A percentile compares a stretch with the other conserved stretches of the same genome.
Conservation (phyloP, 2,797 vertebrate genomes). For the Otus scops region DNA sequence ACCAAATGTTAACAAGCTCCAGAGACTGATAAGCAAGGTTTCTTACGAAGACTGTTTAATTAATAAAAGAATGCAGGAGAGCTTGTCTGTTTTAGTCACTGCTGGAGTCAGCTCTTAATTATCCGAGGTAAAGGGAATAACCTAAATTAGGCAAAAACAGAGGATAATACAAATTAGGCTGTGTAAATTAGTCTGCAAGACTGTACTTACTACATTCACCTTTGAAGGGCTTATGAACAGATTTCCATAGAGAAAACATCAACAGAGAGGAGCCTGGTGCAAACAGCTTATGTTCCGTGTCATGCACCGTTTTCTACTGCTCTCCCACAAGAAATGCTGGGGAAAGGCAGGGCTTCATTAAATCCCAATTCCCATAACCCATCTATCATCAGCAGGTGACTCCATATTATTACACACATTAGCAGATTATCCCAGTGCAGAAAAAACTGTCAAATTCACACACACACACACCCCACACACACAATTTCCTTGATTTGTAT, state of each 20-base stretch:
- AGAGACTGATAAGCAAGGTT: constrained; percentile 36
- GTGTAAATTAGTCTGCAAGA: constrained; percentile 20
- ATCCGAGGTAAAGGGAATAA: constrained; percentile 21
- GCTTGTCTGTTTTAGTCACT: constrained; percentile 33
- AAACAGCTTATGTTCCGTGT: not conserved
- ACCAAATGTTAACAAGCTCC: not conserved
- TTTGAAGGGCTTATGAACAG: constrained; percentile 13
- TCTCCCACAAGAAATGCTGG: constrained; percentile 28
- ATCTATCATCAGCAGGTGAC: not conserved
- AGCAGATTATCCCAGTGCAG: constrained; percentile 4
- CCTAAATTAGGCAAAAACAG: constrained; percentile 32
- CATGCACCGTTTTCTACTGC: not conserved
- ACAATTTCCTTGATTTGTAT: not conserved
- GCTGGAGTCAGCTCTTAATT: constrained; percentile 49
- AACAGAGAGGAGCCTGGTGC: not conserved
- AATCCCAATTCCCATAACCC: not conserved
- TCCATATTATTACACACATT: not conserved
- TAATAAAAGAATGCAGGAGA: constrained; percentile 34
- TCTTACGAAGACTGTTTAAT: constrained; percentile 39
- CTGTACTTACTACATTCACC: not conserved
- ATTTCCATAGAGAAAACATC: not conserved
- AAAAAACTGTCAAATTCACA: constrained; percentile 29
- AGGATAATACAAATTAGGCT: constrained; percentile 49
- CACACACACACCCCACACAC: too few relatives aligned
- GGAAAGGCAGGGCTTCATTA: constrained; percentile 9